These are phyloP conservation scores for Zaprionus lachaisei DNA, from an alignment of 1,140 invertebrate genomes.

Conservation along the genomic window DNA sequence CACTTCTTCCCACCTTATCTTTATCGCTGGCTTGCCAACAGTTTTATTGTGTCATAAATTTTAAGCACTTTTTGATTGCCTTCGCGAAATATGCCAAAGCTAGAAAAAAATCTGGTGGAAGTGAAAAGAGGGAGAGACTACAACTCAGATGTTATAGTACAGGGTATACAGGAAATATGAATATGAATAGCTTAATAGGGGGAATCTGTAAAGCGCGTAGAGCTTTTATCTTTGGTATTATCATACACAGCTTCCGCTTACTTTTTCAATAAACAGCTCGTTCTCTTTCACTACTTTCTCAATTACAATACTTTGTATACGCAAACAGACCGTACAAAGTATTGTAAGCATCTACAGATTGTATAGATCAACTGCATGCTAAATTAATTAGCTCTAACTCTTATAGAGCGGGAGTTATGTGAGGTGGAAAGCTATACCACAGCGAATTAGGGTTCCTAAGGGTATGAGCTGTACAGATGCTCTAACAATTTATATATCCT, in stretches of 20 bases:
- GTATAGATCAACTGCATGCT: no score
- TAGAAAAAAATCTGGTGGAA: background rate
- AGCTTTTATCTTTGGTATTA: background rate
- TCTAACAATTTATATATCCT: background rate
- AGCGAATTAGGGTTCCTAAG: no score
- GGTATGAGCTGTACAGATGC: no score
- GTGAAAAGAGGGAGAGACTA: background rate
- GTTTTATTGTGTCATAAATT: slow-evolving; percentile 3
- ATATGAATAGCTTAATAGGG: background rate
- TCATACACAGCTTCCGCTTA: background rate
- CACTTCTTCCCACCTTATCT: background rate
- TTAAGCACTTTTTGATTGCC: background rate
- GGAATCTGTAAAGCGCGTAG: background rate
- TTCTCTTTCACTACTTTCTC: background rate
- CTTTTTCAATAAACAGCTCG: slow-evolving; percentile 1
- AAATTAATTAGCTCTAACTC: no score
- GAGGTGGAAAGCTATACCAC: no score
- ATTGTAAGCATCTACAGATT: background rate
- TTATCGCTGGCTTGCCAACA: background rate
- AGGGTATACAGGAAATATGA: slow-evolving; percentile 2
- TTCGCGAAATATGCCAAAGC: background rate
- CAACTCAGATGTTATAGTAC: background rate
- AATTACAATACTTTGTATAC: background rate
- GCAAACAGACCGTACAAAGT: background rate
- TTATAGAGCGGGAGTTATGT: no score